Percentiles rank a stretch among this genome's conserved stretches.
phyloP scores from a whole-genome alignment of 2,797 vertebrate species.

The Peromyscus eremicus region DNA sequence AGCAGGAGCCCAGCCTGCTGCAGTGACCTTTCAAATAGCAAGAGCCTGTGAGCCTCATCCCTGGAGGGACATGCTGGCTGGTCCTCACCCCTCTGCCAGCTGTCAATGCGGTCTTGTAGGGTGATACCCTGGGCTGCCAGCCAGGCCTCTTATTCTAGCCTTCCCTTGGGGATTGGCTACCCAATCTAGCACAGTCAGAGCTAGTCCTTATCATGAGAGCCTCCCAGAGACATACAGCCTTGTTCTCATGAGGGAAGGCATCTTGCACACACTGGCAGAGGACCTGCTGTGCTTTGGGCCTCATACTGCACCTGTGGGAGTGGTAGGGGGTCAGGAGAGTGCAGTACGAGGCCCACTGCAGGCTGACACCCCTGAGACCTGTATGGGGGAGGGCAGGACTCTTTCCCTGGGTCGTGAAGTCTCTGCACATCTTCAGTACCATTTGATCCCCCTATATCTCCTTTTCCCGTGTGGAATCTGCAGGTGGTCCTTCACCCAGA shows the following conservation, averaged over 20 bases:
- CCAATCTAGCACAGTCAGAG: rapidly evolving
- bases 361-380: neutral
- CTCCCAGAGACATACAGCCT: neutral
- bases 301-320: neutral
- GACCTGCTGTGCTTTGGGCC: neutral
- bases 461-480: neutral
- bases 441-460: too few relatives aligned
- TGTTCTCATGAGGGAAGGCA: neutral
- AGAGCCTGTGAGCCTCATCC: neutral
- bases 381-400: neutral
- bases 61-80: neutral
- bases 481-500: neutral
- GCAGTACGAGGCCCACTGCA: neutral
- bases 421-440: neutral
- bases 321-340: too few relatives aligned
- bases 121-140: neutral
- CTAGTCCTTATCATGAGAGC: neutral
- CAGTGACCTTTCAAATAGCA: slow-evolving; percentile 56
- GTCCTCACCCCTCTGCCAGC: neutral
- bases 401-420: neutral
- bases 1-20: neutral
- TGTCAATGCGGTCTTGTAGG: neutral
- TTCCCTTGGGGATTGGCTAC: neutral
- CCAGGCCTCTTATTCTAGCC: neutral
- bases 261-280: neutral